Base-by-base conservation (phyloP, 2,888 invertebrate species). In the Tiliacea citrago region DNA sequence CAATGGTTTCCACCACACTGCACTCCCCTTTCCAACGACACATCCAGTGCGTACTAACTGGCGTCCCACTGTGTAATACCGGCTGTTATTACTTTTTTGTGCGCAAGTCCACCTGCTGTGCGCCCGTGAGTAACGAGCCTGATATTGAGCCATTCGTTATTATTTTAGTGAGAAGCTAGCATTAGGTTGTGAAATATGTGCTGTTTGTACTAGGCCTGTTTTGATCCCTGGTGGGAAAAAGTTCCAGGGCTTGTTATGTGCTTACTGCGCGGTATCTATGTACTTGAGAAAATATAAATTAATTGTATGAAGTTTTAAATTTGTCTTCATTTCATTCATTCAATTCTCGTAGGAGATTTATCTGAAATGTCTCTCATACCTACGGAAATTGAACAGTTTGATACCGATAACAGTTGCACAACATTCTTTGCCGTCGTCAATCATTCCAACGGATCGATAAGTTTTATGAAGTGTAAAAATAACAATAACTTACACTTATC, bases 71-170 rank as follows among this genome's bases (percentile, higher is more conserved):
- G 89, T 68, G 88, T 78, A 63, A 76, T 72, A 81, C 86, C 66
- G 73, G 82, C 86, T 86, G 58, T 86, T 87, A 86, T 82, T 88
- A 73, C 72, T 80, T 83, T 81, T 88, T 89, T 88, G 77, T 88
- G 67, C 70, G 71, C 66, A 66, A 81, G 69, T 84, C 69, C 90
- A 92, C 94, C 93, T 92, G 94, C 94, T 93, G 94, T 69, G 93
- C 74, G 86, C 79, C 82, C 88, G 87, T 92, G 90, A 93, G 86
- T 90, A 90, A 92, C 90, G 84, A 88, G 82, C 76, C 81, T 81
- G 82, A 86, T 91, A 90, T 92, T 90, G 79, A 75, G 81, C 70
- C 70, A 73, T 77, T 24, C 35, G 42, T 79, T 83, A 83, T 88
- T 88, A 84, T 85, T 82, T 77, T 76, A 77, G 84, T 85, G 53